Base-by-base conservation (phyloP, 1,140 invertebrate species). In the Drosophila virilis region DNA sequence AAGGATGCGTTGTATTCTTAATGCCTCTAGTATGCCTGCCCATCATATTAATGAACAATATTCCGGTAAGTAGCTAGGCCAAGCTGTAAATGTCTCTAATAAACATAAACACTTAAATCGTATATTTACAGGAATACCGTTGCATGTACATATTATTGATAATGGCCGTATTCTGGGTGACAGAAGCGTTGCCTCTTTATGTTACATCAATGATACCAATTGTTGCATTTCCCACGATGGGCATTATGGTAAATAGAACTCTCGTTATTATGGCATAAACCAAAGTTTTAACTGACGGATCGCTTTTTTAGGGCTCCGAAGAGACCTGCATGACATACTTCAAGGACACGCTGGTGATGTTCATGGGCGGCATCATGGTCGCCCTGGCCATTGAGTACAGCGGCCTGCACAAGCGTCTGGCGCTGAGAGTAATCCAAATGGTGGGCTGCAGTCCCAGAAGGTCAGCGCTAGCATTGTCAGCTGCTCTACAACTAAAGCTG, bases 281-380 rank as follows among this genome's bases (percentile, higher is more conserved):
- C 6, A 35, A 35, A 46, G 9, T 1, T 17, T 17, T 46, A 2
- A 22, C 7, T 8, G n/a, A 13, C 4, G n/a, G 12, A 33, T 40
- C 10, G 6, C 9, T 7, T 57, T 57, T 67, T 0, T 57, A 94
- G 89, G 92, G 93, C 73, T 95, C 95, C 0, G 93, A 94, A 59
- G 91, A 94, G 46, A 95, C 95, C 0, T 96, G 95, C 61, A 92
- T 93, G 2, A 94, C 95, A 45, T 97, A 97, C 79, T 95, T 97
- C 92, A 97, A 96, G 93, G 96, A 98, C 76, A 97, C 96, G 0
- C 97, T 97, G 83, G 96, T 98, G 94, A 96, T 98, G 93, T 98
- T 96, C 84, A 94, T 96, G 91, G 96, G 95, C 9, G 96, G 96
- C 17, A 90, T 98, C 58, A 95, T 98, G 77, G 95, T 98, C 33